These are phyloP conservation scores for Steinernema khuongi DNA, from an alignment of 1,140 invertebrate genomes.

Conservation along the genomic window DNA sequence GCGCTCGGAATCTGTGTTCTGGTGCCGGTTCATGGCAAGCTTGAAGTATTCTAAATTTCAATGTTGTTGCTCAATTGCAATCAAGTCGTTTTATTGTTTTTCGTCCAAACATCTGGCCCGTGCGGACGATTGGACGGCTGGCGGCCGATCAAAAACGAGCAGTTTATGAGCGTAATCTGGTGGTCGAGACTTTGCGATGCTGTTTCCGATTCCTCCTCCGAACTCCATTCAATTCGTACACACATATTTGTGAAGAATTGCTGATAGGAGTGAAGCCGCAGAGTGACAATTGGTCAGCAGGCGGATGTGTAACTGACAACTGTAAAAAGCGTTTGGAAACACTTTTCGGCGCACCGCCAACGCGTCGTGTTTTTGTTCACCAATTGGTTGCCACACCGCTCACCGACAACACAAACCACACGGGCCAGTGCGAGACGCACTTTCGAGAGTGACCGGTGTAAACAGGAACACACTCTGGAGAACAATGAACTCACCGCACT, in stretches of 20 bases:
- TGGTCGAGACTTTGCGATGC: background rate
- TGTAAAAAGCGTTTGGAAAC: conserved; percentile 16
- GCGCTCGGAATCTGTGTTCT: conserved; percentile 2
- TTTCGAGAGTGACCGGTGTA: conserved; percentile 10
- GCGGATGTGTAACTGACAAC: conserved; percentile 10
- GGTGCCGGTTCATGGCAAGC: conserved; percentile 27
- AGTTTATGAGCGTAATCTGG: conserved; percentile 8
- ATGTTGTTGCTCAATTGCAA: conserved; percentile 15
- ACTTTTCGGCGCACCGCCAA: conserved; percentile 12
- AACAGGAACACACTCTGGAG: background rate
- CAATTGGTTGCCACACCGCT: background rate
- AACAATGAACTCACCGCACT: conserved; percentile 54
- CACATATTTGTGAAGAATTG: conserved; percentile 4
- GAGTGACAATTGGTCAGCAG: conserved; percentile 14
- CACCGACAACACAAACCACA: conserved; percentile 10
- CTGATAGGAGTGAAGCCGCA: background rate
- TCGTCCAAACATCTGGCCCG: background rate
- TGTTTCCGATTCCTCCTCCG: conserved; percentile 3
- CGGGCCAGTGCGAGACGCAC: background rate
- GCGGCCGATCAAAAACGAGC: background rate
- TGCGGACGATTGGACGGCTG: conserved; percentile 1
- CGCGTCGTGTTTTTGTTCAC: background rate
- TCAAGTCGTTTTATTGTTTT: conserved; percentile 12
- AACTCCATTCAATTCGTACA: background rate
- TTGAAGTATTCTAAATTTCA: conserved; percentile 42